These are phyloP conservation scores for Andricus curvator DNA, from an alignment of 2,888 invertebrate genomes.

Conservation along the genomic window DNA sequence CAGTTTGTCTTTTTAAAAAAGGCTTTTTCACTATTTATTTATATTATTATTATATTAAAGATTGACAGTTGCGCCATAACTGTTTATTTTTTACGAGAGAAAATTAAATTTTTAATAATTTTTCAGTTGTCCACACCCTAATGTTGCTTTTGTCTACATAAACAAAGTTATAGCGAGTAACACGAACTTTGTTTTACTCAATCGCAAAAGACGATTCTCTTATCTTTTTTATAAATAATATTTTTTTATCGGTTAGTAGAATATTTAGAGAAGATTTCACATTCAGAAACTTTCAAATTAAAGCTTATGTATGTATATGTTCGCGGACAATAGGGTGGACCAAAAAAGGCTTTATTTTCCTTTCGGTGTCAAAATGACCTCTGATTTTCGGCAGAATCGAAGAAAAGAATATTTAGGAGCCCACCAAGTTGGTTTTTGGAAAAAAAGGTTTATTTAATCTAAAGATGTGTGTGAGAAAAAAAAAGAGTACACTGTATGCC, in stretches of 20 bases:
- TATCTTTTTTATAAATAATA: slow-evolving; percentile 2
- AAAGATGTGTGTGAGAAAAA: too few relatives aligned
- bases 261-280: not conserved
- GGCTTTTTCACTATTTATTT: not conserved
- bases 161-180: not conserved
- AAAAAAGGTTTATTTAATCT: too few relatives aligned
- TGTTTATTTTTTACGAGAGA: not conserved
- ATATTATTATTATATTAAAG: not conserved
- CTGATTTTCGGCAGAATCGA: too few relatives aligned
- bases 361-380: too few relatives aligned
- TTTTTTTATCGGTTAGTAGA: slow-evolving; percentile 32
- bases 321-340: too few relatives aligned
- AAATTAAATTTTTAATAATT: not conserved
- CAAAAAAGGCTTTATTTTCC: too few relatives aligned
- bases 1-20: not conserved
- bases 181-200: not conserved
- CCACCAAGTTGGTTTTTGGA: too few relatives aligned
- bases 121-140: not conserved
- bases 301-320: not conserved
- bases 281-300: not conserved
- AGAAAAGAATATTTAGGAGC: too few relatives aligned
- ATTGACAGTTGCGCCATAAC: not conserved
- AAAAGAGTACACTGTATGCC: too few relatives aligned
- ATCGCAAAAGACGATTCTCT: not conserved
- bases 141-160: not conserved